Base-by-base conservation (phyloP, 2,113 vertebrate genomes). In the Ophthalmolycus amberensis region DNA sequence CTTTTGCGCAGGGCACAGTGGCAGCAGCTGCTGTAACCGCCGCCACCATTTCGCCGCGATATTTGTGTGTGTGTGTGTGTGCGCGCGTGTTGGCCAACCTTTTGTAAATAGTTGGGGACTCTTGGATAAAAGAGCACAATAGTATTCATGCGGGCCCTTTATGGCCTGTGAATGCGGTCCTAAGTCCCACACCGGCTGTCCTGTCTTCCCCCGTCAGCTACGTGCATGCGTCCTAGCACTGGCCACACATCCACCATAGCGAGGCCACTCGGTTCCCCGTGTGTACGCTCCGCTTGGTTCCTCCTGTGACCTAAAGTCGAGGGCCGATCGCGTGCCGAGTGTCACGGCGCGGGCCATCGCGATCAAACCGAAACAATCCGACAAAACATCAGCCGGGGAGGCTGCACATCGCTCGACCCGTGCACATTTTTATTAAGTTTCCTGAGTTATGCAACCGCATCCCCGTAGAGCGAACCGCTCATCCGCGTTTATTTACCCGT, bases 11-110 rank as follows among this genome's bases (percentile, higher is more conserved):
- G 90, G 89, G 87, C 85, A 27, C 82, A 11, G 84, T 84, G 83
- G 89, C 92, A 93, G 92, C 93, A 93, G 92, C 91, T 94, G 93
- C 89, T 90, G 79, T 88, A 92, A 92, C 94, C 87, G 89, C 92
- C 92, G 86, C 87, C 86, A 89, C 88, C 86, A 82, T 91, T 92
- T 91, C 86, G 75, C 89, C 77, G 81, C 85, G 85, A 89, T 90
- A 81, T 88, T 88, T 85, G 76, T 87, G 50, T 82, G 79, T 84
- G 83, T 81, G 90, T 52, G 50, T 52, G 50, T 54, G 20, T 83
- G 58, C 32, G 58, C 80, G 91, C 82, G 58, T 83, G 91, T 80
- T 84, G 89, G 90, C 87, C 88, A 91, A 92, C 90, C 92, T 92
- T 91, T 93, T 93, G 91, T 92, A 93, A 93, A 92, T 94, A 93